Evolutionary conservation across 1,140 invertebrate genomes (phyloP).

Genomic region (Drosophila neocordata): DNA sequence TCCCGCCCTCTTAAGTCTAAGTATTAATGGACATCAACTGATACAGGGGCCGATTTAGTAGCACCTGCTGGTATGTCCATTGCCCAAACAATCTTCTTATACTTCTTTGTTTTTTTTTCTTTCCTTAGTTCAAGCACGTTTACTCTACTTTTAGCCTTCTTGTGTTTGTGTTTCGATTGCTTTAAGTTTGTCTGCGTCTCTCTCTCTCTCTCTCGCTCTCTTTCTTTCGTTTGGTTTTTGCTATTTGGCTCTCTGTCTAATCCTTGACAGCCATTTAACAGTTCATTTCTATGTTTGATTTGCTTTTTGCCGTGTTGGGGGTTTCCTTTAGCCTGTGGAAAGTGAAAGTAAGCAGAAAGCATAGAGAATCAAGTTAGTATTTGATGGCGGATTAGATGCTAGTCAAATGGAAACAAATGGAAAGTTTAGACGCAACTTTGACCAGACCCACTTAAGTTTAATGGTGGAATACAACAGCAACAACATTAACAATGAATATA

Average conservation of each 20-base stretch:
- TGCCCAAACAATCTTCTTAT: conserved; percentile 45
- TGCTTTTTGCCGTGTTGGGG: conserved; percentile 5
- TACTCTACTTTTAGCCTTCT: conserved; percentile 22
- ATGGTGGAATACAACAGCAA: conserved; percentile 28
- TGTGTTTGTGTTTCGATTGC: conserved; percentile 33
- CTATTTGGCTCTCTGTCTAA: conserved; percentile 14
- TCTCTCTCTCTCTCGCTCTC: too few relatives aligned
- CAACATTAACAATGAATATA: conserved; percentile 16
- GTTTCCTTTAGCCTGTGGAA: conserved; percentile 25
- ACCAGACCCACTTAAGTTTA: conserved; percentile 45
- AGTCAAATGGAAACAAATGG: conserved; percentile 46
- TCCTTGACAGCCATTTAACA: conserved; percentile 48
- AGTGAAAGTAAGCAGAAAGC: conserved; percentile 16
- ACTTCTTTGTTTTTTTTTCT: background rate
- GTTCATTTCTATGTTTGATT: conserved; percentile 51
- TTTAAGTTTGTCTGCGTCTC: conserved; percentile 35
- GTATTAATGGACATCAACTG: conserved; percentile 39
- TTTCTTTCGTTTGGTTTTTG: too few relatives aligned
- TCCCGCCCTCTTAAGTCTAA: conserved; percentile 18
- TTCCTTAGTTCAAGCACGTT: conserved; percentile 51
- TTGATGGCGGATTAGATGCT: conserved; percentile 45
- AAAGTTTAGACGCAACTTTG: conserved; percentile 48
- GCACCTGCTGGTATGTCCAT: conserved; percentile 11
- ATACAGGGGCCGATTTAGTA: conserved; percentile 41
- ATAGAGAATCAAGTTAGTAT: conserved; percentile 47